Evolutionary conservation across 2,797 vertebrate genomes (phyloP), one percentile per base, ranked within the genome.

Genomic region (Thalassophryne amazonica): DNA sequence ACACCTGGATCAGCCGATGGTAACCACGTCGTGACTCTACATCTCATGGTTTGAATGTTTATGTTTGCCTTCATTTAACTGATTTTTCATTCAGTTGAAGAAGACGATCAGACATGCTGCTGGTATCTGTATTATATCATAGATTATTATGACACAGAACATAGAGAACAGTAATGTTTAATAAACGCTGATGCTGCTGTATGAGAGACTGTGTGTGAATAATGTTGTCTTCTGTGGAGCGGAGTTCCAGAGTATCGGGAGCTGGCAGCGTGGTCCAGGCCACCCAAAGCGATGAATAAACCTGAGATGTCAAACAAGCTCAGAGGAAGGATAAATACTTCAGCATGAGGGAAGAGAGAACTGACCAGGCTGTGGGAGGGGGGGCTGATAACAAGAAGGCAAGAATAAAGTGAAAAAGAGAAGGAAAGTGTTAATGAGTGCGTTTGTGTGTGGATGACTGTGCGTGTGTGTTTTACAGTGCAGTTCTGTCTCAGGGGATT

Each of bases 261-360:
- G 49, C 47, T 48, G 59, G 54, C 58, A 45, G 37, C 11, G 1
- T 2, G 3, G 34, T 27, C 33, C 48, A 7, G 81, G 55, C 85
- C 83, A 84, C 83, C 81, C 81, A 81, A 62, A 56, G 59, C 32
- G 76, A 73, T 71, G 69, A 80, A 61, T 77, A 77, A 77, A 69
- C 58, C 51, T 11, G 32, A 11, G 20, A 61, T 11, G 48, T 73
- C 59, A 81, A 75, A 78, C 60, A 76, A 69, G 38, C 29, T 20
- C 37, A 69, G 60, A 68, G 33, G 52, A 37, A 69, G 76, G 35
- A 71, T 70, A 68, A 76, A 80, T 78, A 74, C 52, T 69, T 56
- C 60, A 64, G 45, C 8, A 2, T 21, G 63, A 8, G 57, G 60
- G 47, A 50, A 15, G 18, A 48, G 47, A 49, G 17, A 55, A 45